Evolutionary conservation across 2,113 vertebrate species (phyloP).

Genomic region (Oreamnos americanus): DNA sequence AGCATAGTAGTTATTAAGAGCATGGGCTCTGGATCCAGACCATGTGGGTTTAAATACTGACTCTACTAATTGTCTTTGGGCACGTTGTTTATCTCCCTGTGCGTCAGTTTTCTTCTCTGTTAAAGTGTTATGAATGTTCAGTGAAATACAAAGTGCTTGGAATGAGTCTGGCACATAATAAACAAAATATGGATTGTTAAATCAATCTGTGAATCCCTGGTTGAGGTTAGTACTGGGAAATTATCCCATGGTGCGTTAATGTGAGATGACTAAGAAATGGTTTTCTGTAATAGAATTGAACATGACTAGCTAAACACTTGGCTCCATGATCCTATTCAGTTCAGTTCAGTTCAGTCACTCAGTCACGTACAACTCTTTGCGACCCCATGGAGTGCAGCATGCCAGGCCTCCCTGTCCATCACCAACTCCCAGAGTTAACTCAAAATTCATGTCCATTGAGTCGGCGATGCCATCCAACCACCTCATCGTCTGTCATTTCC

Average conservation of each 20-base stretch:
- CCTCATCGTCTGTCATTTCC: not conserved
- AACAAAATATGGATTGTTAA: not conserved
- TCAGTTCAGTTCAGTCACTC: not conserved
- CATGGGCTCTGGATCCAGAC: not conserved
- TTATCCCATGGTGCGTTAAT: not conserved
- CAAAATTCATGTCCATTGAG: not conserved
- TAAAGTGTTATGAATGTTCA: not conserved
- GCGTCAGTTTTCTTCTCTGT: not conserved
- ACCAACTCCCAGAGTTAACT: not conserved
- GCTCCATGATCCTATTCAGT: not conserved
- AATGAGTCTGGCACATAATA: not conserved
- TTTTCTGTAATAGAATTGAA: slow-evolving; percentile 5
- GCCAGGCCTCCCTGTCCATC: not conserved
- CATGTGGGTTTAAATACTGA: not conserved
- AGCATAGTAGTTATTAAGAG: not conserved
- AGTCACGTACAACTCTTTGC: not conserved
- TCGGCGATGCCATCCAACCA: not conserved
- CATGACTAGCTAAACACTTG: not conserved
- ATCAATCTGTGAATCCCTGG: not conserved
- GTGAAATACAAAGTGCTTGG: not conserved
- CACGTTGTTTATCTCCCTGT: not conserved
- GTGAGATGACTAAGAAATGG: not conserved
- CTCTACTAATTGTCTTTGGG: not conserved
- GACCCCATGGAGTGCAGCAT: not conserved
- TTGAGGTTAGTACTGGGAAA: not conserved